Conservation (phyloP, 2,888 invertebrate species). For the Noctua janthina region DNA sequence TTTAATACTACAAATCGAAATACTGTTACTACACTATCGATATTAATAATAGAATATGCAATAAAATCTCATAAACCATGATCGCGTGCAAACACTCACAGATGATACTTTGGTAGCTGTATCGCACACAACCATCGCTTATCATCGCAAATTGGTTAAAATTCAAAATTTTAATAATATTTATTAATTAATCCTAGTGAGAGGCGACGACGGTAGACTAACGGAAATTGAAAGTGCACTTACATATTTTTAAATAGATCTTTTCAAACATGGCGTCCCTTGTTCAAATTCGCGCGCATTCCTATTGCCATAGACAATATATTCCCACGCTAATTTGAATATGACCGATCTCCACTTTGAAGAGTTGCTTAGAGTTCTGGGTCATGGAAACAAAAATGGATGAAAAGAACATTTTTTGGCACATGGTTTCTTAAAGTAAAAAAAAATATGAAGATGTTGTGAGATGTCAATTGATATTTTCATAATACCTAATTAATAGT, state of each 20-base stretch:
- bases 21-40: slow-evolving; percentile 85
- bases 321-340: slow-evolving; percentile 60
- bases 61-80: slow-evolving; percentile 81
- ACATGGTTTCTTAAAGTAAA: slow-evolving; percentile 69
- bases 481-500: slow-evolving; percentile 22
- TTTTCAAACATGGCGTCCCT: slow-evolving; percentile 60
- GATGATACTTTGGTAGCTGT: slow-evolving; percentile 64
- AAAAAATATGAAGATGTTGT: slow-evolving; percentile 50
- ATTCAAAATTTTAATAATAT: slow-evolving; percentile 79
- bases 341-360: slow-evolving; percentile 56
- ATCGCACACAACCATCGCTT: slow-evolving; percentile 72
- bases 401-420: slow-evolving; percentile 68
- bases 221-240: slow-evolving; percentile 82
- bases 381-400: slow-evolving; percentile 28
- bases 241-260: slow-evolving; percentile 67
- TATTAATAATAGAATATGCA: slow-evolving; percentile 85
- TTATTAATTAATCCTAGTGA: slow-evolving; percentile 76
- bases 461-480: slow-evolving; percentile 33
- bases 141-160: slow-evolving; percentile 78
- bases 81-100: slow-evolving; percentile 74
- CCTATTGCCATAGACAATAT: slow-evolving; percentile 49
- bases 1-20: slow-evolving; percentile 87
- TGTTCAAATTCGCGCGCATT: slow-evolving; percentile 58
- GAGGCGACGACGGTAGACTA: slow-evolving; percentile 77
- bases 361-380: slow-evolving; percentile 60